These are phyloP conservation scores for Trachelus stipa DNA, from an alignment of 2,888 invertebrate genomes.

Conservation along the genomic window DNA sequence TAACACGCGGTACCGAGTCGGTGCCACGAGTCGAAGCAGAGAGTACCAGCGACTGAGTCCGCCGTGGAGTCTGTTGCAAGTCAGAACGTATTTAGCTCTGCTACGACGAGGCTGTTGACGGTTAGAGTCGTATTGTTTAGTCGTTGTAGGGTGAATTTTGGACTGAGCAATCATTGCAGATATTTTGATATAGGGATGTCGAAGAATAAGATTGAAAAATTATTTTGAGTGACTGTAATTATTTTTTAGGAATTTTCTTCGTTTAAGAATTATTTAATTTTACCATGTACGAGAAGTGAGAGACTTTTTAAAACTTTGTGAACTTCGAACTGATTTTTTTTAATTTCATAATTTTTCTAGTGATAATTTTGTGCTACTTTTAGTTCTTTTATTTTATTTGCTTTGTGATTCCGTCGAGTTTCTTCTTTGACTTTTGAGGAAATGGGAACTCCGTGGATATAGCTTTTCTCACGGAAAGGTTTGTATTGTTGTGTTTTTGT, in stretches of 20 bases:
- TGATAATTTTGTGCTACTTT: not conserved
- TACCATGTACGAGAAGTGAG: not conserved
- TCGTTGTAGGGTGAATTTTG: not conserved
- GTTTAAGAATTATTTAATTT: not conserved
- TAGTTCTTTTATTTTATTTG: not conserved
- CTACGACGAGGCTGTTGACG: not conserved
- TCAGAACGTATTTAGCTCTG: conserved; percentile 25
- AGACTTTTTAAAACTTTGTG: too few relatives aligned
- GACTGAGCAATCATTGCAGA: not conserved
- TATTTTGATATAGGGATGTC: not conserved
- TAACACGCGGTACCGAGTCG: conserved; percentile 44
- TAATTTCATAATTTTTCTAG: not conserved
- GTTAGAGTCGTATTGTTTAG: not conserved
- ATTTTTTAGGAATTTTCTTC: not conserved
- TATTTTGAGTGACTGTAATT: not conserved
- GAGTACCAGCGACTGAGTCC: conserved; percentile 34
- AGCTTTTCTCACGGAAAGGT: not conserved
- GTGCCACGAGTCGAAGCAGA: conserved; percentile 29
- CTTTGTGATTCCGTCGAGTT: not conserved
- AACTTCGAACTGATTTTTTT: too few relatives aligned
- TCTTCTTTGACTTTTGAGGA: not conserved
- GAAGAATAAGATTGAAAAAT: not conserved
- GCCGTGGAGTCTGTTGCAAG: conserved; percentile 36
- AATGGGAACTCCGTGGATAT: not conserved
- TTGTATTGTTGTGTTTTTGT: not conserved